Conservation (phyloP, 2,797 vertebrate genomes). For the Lepus oiostolus region DNA sequence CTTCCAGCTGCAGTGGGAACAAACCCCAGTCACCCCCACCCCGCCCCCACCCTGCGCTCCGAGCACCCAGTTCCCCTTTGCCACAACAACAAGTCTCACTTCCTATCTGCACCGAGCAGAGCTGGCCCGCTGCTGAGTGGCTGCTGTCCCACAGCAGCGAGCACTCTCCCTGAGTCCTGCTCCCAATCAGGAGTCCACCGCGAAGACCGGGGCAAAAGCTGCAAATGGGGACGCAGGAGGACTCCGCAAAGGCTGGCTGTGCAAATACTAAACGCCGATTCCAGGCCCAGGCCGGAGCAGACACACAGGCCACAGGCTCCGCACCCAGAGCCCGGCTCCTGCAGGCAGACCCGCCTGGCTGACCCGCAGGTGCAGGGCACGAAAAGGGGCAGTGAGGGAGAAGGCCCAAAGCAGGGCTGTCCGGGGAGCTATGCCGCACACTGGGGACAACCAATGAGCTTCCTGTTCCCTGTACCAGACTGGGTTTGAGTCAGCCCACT, state of each 20-base stretch:
- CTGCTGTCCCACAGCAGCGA: not conserved
- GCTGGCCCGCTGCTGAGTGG: not conserved
- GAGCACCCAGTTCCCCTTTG: slow-evolving; percentile 45
- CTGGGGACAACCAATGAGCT: not conserved
- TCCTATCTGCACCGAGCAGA: slow-evolving; percentile 53
- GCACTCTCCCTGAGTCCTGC: not conserved
- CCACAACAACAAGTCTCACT: slow-evolving; percentile 43
- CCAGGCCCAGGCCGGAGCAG: not conserved
- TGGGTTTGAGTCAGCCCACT: not conserved
- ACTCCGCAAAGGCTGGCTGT: not conserved
- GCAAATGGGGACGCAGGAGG: not conserved
- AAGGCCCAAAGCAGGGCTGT: not conserved
- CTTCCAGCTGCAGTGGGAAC: slow-evolving; percentile 58
- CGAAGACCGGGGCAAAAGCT: not conserved
- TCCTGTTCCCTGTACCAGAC: not conserved
- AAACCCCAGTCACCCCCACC: slow-evolving; percentile 46
- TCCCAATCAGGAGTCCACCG: not conserved
- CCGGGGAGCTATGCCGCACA: not conserved
- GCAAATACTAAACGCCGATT: not conserved
- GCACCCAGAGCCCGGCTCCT: not conserved
- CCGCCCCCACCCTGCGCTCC: not conserved
- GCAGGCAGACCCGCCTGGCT: not conserved
- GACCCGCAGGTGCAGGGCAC: not conserved
- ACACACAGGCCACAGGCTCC: not conserved
- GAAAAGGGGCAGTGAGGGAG: not conserved